Percentiles rank a stretch among this genome's conserved stretches.
Conservation (phyloP, 2,113 vertebrate genomes). For the Romanogobio albipinnatus region DNA sequence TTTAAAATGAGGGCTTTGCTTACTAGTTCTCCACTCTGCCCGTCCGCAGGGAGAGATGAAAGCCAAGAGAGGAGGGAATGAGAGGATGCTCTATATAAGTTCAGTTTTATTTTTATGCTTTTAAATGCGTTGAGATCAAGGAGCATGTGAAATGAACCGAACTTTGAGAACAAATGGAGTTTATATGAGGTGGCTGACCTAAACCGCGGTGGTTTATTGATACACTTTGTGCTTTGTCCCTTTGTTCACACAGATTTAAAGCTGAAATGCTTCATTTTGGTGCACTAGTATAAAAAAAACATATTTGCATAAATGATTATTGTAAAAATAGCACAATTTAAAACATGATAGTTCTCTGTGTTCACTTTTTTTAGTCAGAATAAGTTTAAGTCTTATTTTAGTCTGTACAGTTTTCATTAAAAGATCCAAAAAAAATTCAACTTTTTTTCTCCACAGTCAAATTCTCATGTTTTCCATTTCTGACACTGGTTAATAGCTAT, state of each 20-base stretch:
- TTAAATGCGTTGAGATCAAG: constrained; percentile 27
- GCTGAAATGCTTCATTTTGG: not conserved
- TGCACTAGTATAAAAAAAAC: not conserved
- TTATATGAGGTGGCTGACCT: not conserved
- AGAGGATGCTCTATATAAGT: constrained; percentile 30
- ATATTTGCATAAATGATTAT: not conserved
- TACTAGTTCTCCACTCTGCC: constrained; percentile 26
- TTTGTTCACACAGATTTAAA: not conserved
- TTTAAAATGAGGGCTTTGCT: constrained; percentile 42
- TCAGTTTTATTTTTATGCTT: constrained; percentile 23
- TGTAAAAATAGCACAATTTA: not conserved
- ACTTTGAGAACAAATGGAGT: constrained; percentile 18
- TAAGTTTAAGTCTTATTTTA: not conserved
- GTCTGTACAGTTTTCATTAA: too few species aligned
- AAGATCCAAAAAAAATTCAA: too few species aligned
- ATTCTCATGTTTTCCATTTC: too few species aligned
- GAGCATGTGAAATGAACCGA: not conserved
- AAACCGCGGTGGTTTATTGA: not conserved
- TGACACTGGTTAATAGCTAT: too few species aligned
- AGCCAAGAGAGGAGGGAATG: constrained; percentile 41
- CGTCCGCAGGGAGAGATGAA: constrained; percentile 49
- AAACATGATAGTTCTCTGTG: not conserved
- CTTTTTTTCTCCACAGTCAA: too few species aligned
- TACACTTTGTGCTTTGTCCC: not conserved
- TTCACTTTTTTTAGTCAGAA: not conserved